These are phyloP conservation scores for Chaetodon trifascialis DNA, from an alignment of 2,113 vertebrate genomes.

Conservation along the genomic window DNA sequence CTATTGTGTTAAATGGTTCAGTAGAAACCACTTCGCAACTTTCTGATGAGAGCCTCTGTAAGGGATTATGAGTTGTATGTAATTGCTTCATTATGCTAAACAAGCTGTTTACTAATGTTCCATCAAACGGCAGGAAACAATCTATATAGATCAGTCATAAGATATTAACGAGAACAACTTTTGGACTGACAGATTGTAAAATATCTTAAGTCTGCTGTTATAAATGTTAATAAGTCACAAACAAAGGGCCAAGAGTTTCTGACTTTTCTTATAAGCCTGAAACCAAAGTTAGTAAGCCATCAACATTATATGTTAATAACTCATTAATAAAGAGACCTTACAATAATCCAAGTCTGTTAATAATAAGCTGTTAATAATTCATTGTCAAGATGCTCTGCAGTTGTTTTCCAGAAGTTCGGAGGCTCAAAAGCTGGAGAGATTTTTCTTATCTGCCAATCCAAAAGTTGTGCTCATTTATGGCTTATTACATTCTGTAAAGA, in stretches of 20 bases:
- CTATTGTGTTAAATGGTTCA: too few relatives aligned
- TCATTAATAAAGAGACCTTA: not conserved
- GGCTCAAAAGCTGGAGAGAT: not conserved
- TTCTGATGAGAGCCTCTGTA: too few relatives aligned
- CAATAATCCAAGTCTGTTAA: too few relatives aligned
- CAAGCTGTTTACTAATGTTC: too few relatives aligned
- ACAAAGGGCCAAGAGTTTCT: not conserved
- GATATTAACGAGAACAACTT: not conserved
- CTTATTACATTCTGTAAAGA: not conserved
- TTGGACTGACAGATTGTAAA: not conserved
- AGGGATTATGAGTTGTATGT: not conserved
- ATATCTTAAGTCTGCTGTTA: not conserved
- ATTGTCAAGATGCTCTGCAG: not conserved
- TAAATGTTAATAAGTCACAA: not conserved
- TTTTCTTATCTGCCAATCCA: not conserved
- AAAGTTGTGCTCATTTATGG: not conserved
- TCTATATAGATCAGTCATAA: not conserved
- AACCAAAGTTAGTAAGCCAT: not conserved
- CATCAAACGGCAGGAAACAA: too few relatives aligned
- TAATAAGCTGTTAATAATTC: not conserved
- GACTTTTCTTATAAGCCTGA: not conserved
- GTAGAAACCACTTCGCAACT: not conserved
- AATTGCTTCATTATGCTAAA: too few relatives aligned
- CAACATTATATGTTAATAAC: not conserved
- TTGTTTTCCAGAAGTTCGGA: accelerated